Conservation (phyloP, 2,888 invertebrate species). For the Melitaea athalia region DNA sequence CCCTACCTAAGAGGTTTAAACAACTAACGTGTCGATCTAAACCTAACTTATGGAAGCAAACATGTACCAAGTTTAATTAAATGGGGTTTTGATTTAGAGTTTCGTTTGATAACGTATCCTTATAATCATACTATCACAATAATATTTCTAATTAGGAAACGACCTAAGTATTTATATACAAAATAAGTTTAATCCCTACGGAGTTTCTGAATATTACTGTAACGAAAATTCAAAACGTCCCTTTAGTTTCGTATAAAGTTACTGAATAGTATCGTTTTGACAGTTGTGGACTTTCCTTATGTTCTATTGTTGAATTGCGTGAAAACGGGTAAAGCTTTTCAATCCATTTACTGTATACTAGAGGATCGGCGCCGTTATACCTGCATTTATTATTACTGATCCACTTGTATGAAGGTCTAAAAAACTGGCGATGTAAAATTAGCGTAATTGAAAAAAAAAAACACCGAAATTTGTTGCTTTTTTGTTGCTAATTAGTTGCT, state of each 20-base stretch:
- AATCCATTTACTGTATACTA: slow-evolving; percentile 32
- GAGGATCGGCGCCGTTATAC: too few species aligned
- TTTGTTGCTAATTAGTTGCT: too few species aligned
- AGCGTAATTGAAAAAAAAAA: too few species aligned
- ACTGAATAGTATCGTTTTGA: slow-evolving; percentile 39
- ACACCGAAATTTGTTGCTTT: too few species aligned
- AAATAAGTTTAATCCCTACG: neutral
- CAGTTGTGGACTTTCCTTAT: slow-evolving; percentile 42
- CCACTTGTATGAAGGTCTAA: too few species aligned
- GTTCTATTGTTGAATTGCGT: slow-evolving; percentile 40
- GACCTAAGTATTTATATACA: neutral
- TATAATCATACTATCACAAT: neutral
- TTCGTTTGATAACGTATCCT: slow-evolving; percentile 8
- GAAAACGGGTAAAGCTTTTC: slow-evolving; percentile 38
- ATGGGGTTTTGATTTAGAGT: slow-evolving; percentile 8
- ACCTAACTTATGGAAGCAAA: slow-evolving; percentile 26
- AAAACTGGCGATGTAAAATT: too few species aligned
- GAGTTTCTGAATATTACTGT: slow-evolving; percentile 14
- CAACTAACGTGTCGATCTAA: slow-evolving; percentile 20
- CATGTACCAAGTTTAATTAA: slow-evolving; percentile 18
- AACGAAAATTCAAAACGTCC: slow-evolving; percentile 31
- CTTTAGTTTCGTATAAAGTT: slow-evolving; percentile 36
- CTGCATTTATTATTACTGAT: too few species aligned
- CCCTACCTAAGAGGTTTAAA: slow-evolving; percentile 1
- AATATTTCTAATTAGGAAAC: slow-evolving; percentile 1